phyloP scores from a whole-genome alignment of 2,888 invertebrate species.

The Drosophila nigritarsus region DNA sequence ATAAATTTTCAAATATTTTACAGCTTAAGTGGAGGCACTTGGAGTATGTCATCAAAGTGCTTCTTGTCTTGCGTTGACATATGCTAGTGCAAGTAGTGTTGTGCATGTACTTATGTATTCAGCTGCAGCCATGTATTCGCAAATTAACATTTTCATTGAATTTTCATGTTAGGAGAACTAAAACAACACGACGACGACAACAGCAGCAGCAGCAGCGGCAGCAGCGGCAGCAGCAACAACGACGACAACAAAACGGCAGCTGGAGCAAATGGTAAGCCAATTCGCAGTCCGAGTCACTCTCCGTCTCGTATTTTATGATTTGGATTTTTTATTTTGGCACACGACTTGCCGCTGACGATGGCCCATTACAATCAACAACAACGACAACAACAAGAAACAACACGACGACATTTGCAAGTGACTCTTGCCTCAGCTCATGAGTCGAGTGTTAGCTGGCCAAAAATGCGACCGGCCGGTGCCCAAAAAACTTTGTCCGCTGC shows the following conservation, averaged over 20 bases:
- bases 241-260: slow-evolving; percentile 59
- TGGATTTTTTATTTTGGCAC: slow-evolving; percentile 54
- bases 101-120: slow-evolving; percentile 5
- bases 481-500: slow-evolving; percentile 32
- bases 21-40: not conserved
- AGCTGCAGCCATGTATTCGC: slow-evolving; percentile 40
- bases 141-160: slow-evolving; percentile 71
- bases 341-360: slow-evolving; percentile 64
- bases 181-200: slow-evolving; percentile 34
- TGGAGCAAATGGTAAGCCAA: slow-evolving; percentile 58
- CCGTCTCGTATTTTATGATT: slow-evolving; percentile 56
- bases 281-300: slow-evolving; percentile 52
- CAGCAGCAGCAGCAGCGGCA: not conserved
- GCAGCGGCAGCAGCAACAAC: slow-evolving; percentile 2
- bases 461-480: slow-evolving; percentile 67
- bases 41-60: slow-evolving; percentile 47
- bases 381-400: slow-evolving; percentile 28
- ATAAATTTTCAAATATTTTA: slow-evolving; percentile 2
- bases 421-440: slow-evolving; percentile 51
- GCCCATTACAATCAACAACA: slow-evolving; percentile 39
- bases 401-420: slow-evolving; percentile 61
- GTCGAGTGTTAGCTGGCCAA: slow-evolving; percentile 25
- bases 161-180: slow-evolving; percentile 50
- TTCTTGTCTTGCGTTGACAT: slow-evolving; percentile 51
- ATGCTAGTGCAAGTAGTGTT: slow-evolving; percentile 19